phyloP scores from a whole-genome alignment of 2,113 vertebrate genomes.

The Taurulus bubalis region DNA sequence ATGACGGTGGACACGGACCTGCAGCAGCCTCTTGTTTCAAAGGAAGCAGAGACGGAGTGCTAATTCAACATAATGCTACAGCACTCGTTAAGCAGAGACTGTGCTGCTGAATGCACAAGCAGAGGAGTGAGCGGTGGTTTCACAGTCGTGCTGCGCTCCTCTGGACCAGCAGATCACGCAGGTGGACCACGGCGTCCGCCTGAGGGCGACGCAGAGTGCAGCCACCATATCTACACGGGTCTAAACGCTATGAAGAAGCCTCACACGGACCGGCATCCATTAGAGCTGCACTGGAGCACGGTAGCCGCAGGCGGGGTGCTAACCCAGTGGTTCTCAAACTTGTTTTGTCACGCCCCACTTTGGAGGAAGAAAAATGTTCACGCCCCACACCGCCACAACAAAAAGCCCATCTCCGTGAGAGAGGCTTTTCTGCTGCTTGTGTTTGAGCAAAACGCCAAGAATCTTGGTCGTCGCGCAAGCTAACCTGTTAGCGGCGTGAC shows the following conservation, averaged over 20 bases:
- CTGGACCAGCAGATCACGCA: neutral
- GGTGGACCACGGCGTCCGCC: neutral
- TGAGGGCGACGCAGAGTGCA: neutral
- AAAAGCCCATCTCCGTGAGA: too few relatives aligned
- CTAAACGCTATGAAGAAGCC: neutral
- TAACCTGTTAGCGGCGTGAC: too few relatives aligned
- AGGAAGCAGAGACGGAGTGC: neutral
- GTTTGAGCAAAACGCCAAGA: too few relatives aligned
- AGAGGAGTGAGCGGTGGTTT: neutral
- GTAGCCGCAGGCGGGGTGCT: neutral
- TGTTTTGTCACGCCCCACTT: too few relatives aligned
- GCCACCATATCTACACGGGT: neutral
- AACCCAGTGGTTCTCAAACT: too few relatives aligned
- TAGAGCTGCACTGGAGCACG: conserved; percentile 4
- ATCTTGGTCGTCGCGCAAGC: too few relatives aligned
- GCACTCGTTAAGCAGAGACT: neutral
- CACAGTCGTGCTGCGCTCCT: neutral
- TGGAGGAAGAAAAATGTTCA: too few relatives aligned
- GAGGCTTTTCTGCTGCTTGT: too few relatives aligned
- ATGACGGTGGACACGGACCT: neutral
- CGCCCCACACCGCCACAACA: too few relatives aligned
- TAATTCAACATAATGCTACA: neutral
- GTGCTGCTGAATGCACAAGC: neutral
- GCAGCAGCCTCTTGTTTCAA: neutral
- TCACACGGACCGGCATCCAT: conserved; percentile 13